A percentile compares a stretch with the other conserved stretches of the same genome.
Evolutionary conservation across 2,113 vertebrate genomes (phyloP).

Genomic region (Eretmochelys imbricata): DNA sequence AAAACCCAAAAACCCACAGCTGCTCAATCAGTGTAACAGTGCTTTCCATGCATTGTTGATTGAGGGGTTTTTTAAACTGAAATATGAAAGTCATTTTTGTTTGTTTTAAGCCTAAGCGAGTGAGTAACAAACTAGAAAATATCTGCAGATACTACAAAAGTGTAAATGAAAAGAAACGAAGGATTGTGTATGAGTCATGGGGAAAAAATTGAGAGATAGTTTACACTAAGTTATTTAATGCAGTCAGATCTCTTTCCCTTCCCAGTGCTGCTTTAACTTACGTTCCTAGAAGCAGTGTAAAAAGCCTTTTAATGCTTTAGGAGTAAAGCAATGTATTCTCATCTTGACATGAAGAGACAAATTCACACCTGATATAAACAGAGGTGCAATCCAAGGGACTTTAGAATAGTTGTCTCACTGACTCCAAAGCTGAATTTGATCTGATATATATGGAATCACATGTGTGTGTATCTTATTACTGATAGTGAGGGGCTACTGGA

Average conservation of each 20-base stretch:
- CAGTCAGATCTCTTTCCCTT: constrained; percentile 13
- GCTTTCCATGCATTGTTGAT: constrained; percentile 36
- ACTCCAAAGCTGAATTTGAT: constrained; percentile 21
- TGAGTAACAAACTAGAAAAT: neutral
- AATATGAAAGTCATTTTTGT: neutral
- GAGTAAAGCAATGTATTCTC: neutral
- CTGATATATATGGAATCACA: neutral
- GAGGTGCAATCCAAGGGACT: neutral
- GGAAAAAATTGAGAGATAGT: neutral
- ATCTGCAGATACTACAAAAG: neutral
- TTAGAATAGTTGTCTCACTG: constrained; percentile 2
- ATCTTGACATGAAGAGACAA: neutral
- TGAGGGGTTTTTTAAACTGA: constrained; percentile 17
- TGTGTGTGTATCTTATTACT: constrained; percentile 34
- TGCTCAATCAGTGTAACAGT: constrained; percentile 47
- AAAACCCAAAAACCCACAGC: neutral
- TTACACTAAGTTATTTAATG: neutral
- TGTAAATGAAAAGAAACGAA: neutral
- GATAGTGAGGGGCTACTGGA: constrained; percentile 23
- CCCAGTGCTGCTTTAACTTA: constrained; percentile 14
- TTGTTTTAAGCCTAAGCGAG: neutral
- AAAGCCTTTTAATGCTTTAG: constrained; percentile 20
- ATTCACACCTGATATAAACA: neutral
- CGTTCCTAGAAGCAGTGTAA: neutral
- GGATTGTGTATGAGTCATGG: neutral